Percentiles rank a stretch among this genome's conserved stretches.
Evolutionary conservation across 2,113 vertebrate genomes (phyloP).

Genomic region (Penelope pileata): DNA sequence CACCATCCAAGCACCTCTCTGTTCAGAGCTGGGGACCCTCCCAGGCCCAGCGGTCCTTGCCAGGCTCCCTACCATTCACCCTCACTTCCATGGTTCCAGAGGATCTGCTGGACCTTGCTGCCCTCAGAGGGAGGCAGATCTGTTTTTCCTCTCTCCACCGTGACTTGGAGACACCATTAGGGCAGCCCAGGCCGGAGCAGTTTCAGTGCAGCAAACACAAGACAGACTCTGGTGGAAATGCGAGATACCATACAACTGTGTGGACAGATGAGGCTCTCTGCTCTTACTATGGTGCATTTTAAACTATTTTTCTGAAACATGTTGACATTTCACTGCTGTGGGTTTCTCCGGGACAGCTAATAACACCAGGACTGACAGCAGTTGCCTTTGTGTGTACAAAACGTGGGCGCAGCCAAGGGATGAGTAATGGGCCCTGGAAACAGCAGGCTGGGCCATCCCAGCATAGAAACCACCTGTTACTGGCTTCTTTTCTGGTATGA

Average conservation of each 20-base stretch:
- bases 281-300: background rate
- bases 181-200: background rate
- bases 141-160: background rate
- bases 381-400: background rate
- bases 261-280: background rate
- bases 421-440: accelerated
- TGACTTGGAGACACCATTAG: background rate
- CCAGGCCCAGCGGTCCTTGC: background rate
- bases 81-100: background rate
- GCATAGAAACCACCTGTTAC: background rate
- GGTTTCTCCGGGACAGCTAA: background rate
- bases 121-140: background rate
- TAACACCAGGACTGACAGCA: background rate
- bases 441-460: background rate
- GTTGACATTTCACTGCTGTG: background rate
- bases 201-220: background rate
- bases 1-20: background rate
- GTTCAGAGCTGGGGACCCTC: background rate
- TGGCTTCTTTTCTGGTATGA: background rate
- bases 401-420: background rate
- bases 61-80: background rate
- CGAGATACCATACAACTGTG: accelerated
- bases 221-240: background rate
- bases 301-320: background rate
- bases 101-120: background rate